Evolutionary conservation across 2,113 vertebrate species (phyloP).

Genomic region (Pelecanus crispus): DNA sequence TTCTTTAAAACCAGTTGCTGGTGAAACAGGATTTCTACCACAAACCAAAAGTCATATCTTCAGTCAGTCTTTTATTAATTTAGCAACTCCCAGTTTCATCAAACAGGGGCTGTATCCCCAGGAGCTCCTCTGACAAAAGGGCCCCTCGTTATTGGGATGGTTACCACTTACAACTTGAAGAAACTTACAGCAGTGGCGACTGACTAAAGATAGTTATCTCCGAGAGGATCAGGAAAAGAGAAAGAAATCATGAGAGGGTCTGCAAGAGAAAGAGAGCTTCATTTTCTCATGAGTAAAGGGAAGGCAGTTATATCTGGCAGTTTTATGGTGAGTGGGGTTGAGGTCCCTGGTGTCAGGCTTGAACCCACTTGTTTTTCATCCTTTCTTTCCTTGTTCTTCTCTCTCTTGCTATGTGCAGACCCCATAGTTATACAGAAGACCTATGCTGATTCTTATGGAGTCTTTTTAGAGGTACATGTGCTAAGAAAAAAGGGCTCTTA

Average conservation of each 20-base stretch:
- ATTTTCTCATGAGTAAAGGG: not conserved
- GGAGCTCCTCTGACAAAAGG: not conserved
- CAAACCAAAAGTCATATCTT: not conserved
- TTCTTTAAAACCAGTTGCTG: not conserved
- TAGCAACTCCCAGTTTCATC: not conserved
- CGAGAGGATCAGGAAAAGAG: not conserved
- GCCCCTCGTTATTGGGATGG: accelerated
- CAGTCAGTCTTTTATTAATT: not conserved
- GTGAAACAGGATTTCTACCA: not conserved
- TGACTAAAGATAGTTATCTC: not conserved
- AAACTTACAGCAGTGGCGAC: not conserved
- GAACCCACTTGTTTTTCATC: not conserved
- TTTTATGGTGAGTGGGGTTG: not conserved
- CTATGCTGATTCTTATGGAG: not conserved
- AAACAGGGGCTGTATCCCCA: not conserved
- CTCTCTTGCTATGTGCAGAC: not conserved
- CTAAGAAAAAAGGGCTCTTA: not conserved
- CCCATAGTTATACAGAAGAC: not conserved
- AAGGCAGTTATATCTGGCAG: not conserved
- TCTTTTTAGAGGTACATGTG: not conserved
- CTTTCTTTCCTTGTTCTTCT: not conserved
- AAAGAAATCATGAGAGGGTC: not conserved
- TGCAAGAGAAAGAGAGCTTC: not conserved
- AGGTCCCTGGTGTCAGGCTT: not conserved
- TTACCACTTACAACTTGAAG: not conserved